These are phyloP conservation scores for Xiphophorus birchmanni DNA, from an alignment of 2,797 vertebrate genomes.

Conservation along the genomic window DNA sequence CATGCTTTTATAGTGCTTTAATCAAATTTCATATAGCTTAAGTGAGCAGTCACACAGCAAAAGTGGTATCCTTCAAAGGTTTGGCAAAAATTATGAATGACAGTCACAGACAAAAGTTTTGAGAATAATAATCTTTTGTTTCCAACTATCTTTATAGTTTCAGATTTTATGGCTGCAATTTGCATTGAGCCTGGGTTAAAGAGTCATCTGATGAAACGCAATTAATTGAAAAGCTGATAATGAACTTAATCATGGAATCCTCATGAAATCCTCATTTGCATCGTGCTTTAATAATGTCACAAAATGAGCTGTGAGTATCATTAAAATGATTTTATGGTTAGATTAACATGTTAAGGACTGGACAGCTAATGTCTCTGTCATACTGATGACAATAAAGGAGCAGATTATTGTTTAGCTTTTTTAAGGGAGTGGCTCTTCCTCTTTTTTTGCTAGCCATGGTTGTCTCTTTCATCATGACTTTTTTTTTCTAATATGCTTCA, in stretches of 20 bases:
- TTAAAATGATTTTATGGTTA: neutral
- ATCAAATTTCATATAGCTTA: conserved; percentile 2
- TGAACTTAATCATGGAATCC: neutral
- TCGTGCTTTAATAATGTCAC: neutral
- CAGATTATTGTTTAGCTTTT: no score
- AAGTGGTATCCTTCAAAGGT: neutral
- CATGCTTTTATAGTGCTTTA: conserved; percentile 4
- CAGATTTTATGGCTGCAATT: neutral
- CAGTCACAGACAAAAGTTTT: neutral
- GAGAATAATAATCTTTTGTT: neutral
- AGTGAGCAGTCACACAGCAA: neutral
- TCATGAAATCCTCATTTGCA: neutral
- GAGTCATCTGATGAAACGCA: neutral
- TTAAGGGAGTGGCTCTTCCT: neutral
- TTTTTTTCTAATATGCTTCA: neutral
- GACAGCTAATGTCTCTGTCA: neutral
- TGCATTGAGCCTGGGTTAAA: neutral
- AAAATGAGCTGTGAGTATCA: neutral
- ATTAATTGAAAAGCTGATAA: neutral
- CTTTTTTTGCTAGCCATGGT: neutral
- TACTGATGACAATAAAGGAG: neutral
- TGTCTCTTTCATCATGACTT: neutral
- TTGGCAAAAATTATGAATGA: neutral
- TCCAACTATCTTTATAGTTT: no score
- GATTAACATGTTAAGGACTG: neutral